Percentiles rank a stretch among this genome's conserved stretches.
These are phyloP conservation scores for Linnaemya tessellans DNA, from an alignment of 2,888 invertebrate species.

Conservation along the genomic window DNA sequence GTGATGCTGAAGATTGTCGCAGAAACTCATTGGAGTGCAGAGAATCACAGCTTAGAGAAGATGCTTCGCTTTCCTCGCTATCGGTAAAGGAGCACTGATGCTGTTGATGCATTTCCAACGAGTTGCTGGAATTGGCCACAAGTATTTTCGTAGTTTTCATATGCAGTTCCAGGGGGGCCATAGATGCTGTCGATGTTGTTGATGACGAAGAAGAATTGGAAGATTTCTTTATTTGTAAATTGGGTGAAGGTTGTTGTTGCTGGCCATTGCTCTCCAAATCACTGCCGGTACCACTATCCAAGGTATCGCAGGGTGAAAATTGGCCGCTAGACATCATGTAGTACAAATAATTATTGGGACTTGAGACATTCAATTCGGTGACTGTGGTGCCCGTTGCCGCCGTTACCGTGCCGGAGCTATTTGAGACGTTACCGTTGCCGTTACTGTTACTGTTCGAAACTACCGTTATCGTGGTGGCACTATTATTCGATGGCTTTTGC, in stretches of 20 bases:
- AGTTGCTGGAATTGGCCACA: constrained; percentile 67
- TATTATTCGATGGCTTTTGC: constrained; percentile 73
- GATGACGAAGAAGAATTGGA: constrained; percentile 37
- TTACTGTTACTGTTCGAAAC: constrained; percentile 26
- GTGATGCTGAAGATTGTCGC: constrained; percentile 78
- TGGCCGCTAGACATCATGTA: constrained; percentile 90
- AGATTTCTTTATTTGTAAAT: constrained; percentile 42
- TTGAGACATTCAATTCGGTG: constrained; percentile 79
- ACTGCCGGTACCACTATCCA: constrained; percentile 93
- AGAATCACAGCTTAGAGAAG: constrained; percentile 92
- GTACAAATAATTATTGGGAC: constrained; percentile 79
- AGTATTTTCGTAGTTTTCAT: constrained; percentile 79
- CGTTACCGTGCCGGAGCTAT: constrained; percentile 23
- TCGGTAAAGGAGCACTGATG: constrained; percentile 84
- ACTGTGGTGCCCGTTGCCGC: constrained; percentile 73
- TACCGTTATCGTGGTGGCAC: constrained; percentile 50
- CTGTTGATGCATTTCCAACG: constrained; percentile 75
- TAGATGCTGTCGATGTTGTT: constrained; percentile 7
- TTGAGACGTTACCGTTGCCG: constrained; percentile 36
- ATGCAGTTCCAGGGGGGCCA: constrained; percentile 82
- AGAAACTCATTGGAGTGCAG: constrained; percentile 89
- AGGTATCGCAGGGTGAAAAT: constrained; percentile 91
- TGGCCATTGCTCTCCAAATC: constrained; percentile 86
- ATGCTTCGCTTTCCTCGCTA: constrained; percentile 87
- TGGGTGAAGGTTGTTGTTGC: constrained; percentile 84